A percentile compares a stretch with the other conserved stretches of the same genome.
Evolutionary conservation across 2,888 invertebrate genomes (phyloP).

Genomic region (Phytoseiulus persimilis): DNA sequence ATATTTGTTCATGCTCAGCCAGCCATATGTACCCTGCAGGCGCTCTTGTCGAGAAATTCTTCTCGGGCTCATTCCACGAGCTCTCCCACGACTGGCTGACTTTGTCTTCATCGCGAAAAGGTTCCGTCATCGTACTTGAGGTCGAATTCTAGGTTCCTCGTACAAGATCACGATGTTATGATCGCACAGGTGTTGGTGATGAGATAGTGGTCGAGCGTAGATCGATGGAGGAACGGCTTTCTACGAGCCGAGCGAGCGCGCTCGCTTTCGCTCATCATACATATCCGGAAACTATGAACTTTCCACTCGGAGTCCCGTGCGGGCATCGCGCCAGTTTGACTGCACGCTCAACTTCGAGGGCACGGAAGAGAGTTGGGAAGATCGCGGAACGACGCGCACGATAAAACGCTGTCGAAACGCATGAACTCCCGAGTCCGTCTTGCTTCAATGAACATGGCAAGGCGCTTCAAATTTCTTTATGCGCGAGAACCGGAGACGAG

Average conservation of each 20-base stretch:
- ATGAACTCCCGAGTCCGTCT: neutral
- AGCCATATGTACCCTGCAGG: too few species aligned
- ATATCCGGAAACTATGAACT: neutral
- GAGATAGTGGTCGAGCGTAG: neutral
- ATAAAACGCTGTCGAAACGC: neutral
- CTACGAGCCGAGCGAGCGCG: neutral
- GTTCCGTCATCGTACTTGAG: neutral
- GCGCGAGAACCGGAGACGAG: neutral
- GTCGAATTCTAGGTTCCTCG: neutral
- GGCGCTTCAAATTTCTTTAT: neutral
- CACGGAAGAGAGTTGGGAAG: neutral
- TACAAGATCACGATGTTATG: neutral
- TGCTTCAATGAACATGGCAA: neutral
- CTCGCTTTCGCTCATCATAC: neutral
- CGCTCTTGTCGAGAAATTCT: too few species aligned
- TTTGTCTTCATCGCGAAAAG: neutral
- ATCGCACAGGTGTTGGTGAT: neutral
- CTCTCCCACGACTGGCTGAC: neutral
- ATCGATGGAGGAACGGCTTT: neutral
- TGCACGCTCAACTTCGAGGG: too few species aligned
- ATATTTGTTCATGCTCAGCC: too few species aligned
- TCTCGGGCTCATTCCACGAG: too few species aligned
- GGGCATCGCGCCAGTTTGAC: too few species aligned
- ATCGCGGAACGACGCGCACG: neutral
- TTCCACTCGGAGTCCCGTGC: neutral